Base-by-base conservation (phyloP, 2,888 invertebrate genomes). In the Listrodromus nycthemerus region DNA sequence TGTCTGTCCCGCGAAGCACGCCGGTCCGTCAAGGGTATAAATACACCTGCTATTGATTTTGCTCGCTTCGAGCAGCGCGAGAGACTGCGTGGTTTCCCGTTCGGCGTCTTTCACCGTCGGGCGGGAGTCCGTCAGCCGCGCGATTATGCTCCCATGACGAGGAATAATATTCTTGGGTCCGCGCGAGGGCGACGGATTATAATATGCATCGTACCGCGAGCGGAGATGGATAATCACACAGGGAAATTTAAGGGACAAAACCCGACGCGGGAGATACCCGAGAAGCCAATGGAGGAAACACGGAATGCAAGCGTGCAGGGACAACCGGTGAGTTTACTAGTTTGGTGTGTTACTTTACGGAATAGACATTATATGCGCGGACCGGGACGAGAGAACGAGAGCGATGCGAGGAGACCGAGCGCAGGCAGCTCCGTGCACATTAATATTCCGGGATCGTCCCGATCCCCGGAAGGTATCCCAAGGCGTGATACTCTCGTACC, bases 401-500 rank as follows among this genome's bases (percentile, higher is more conserved):
- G 13, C 41, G 41, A 41, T 10, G 41, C 41, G 41, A 41, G 50
- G 24, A 58, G 16, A 16, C n/a, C 19, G 52, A 75, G 45, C 13
- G 41, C 21, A 48, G 37, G 41, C 21, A 48, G 37, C 52, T 58
- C 66, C 48, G 67, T 71, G 50, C 70, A 70, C 88, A 91, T 92
- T 91, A 92, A 92, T 92, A 92, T 91, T 91, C 91, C 79, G 85
- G 81, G 84, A 85, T 86, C 82, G 85, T 80, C 75, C 80, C 86
- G 86, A 87, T 87, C 87, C 88, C 85, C 84, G 86, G 86, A 87
- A 88, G 88, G 87, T 89, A 89, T 89, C 88, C 88, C 84, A 82
- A 86, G 87, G 58, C 52, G 87, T 88, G 88, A 88, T 88, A 87
- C 86, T 83, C 85, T 73, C 69, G 45, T 55, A 19, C 76, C 55